Percentiles rank a stretch among this genome's conserved stretches.
Evolutionary conservation across 2,797 vertebrate species (phyloP).

Genomic region (Falco naumanni): DNA sequence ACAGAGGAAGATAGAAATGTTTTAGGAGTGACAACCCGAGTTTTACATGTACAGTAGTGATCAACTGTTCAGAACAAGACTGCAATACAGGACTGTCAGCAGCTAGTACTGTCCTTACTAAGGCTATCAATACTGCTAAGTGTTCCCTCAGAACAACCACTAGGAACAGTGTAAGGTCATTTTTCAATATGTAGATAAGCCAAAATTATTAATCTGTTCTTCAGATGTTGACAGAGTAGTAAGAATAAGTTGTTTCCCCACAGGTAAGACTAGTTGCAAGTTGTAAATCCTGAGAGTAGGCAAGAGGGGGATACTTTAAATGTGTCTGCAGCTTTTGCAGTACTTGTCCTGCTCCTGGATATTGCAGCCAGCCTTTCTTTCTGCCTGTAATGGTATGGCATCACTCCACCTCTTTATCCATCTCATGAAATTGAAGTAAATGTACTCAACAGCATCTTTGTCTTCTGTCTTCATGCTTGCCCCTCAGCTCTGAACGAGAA

Average conservation of each 20-base stretch:
- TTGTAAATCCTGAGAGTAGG: neutral
- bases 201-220: neutral
- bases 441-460: neutral
- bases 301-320: neutral
- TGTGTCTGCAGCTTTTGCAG: neutral
- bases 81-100: neutral
- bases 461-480: neutral
- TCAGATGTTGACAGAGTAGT: neutral
- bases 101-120: neutral
- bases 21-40: neutral
- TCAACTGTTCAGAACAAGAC: neutral
- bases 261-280: neutral
- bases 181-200: neutral
- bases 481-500: neutral
- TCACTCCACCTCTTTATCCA: neutral
- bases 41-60: neutral
- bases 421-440: neutral
- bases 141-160: neutral
- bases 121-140: neutral
- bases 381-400: neutral
- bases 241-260: neutral
- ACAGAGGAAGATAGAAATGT: neutral
- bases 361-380: neutral
- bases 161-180: neutral
- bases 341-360: neutral